Conservation (phyloP, 2,888 invertebrate genomes). For the Tetrapedia diversipes region DNA sequence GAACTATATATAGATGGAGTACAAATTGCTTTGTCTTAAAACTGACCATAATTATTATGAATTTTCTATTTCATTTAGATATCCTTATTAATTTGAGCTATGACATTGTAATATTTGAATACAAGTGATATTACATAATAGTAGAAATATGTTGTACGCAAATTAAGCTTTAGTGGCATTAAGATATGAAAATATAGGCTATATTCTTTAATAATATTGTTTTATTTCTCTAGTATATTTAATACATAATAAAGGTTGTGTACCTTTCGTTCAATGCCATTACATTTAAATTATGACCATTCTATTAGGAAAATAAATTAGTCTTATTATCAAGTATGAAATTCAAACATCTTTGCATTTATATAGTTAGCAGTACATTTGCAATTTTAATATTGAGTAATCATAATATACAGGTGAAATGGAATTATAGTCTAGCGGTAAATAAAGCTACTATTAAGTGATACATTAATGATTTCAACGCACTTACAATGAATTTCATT, state of each 20-base stretch:
- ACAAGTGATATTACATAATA: not conserved
- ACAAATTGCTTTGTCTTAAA: not conserved
- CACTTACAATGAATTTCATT: not conserved
- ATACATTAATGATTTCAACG: constrained; percentile 22
- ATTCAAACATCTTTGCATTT: constrained; percentile 35
- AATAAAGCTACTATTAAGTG: constrained; percentile 38
- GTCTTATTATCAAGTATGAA: not conserved
- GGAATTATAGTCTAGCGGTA: constrained; percentile 21
- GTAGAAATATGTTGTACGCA: not conserved
- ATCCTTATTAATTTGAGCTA: not conserved
- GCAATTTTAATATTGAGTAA: constrained; percentile 46
- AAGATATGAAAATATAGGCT: not conserved
- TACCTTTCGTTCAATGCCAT: not conserved
- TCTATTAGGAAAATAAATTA: not conserved
- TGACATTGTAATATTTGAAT: not conserved
- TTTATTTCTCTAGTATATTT: not conserved
- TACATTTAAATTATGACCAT: not conserved
- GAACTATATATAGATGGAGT: not conserved
- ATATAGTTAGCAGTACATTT: constrained; percentile 45
- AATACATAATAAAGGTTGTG: not conserved
- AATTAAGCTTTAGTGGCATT: not conserved
- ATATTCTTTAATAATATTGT: not conserved
- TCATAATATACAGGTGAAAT: constrained; percentile 18
- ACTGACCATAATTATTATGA: not conserved
- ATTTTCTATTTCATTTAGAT: not conserved